phyloP scores from a whole-genome alignment of 2,113 vertebrate genomes.

The Capra hircus region DNA sequence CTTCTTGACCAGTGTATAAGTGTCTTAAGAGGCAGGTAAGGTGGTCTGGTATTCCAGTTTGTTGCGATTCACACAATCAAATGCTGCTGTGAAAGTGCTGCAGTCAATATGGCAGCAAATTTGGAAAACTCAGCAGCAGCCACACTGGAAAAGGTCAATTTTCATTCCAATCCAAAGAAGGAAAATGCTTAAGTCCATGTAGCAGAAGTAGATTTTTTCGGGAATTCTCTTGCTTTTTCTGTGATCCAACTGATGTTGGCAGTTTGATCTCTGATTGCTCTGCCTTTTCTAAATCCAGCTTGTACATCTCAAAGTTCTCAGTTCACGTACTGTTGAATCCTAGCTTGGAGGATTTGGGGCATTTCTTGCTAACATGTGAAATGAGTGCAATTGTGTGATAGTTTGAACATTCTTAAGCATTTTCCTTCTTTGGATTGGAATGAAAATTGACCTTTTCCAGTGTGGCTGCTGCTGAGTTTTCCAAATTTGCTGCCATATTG shows the following conservation, averaged over 20 bases:
- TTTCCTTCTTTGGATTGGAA: neutral
- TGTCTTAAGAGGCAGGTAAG: neutral
- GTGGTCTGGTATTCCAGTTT: neutral
- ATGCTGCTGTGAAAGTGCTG: neutral
- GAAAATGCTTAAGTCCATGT: neutral
- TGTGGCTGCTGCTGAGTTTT: neutral
- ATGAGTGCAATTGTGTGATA: neutral
- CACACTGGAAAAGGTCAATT: too few relatives aligned
- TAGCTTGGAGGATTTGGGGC: neutral
- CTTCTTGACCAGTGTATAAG: neutral
- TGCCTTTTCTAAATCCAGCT: neutral
- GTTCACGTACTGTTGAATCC: neutral
- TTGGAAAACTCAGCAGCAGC: too few relatives aligned
- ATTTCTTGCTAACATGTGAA: neutral
- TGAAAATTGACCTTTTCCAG: neutral
- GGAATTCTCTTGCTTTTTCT: neutral
- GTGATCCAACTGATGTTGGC: neutral
- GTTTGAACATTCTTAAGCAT: neutral
- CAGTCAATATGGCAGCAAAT: too few relatives aligned
- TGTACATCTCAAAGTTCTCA: neutral
- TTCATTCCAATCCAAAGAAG: too few relatives aligned
- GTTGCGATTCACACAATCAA: neutral
- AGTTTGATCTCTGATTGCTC: neutral
- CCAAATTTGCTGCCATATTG: neutral
- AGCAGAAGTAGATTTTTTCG: neutral